phyloP scores from a whole-genome alignment of 1,140 invertebrate species.

The Anthonomus grandis region DNA sequence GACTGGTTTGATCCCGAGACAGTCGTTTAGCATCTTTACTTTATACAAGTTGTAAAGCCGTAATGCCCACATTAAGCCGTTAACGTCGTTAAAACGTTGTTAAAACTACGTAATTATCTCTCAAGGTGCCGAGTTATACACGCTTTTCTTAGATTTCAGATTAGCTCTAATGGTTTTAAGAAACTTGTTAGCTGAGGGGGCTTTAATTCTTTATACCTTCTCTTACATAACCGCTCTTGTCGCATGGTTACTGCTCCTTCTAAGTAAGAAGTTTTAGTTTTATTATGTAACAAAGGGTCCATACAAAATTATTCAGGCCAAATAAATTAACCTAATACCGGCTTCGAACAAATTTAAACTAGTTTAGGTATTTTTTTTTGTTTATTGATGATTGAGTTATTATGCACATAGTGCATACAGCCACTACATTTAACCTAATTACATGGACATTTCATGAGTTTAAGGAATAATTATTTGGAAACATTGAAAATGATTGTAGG shows the following conservation, averaged over 20 bases:
- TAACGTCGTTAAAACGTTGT: constrained; percentile 25
- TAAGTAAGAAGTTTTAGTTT: constrained; percentile 18
- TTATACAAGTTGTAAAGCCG: constrained; percentile 26
- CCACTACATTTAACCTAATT: no score
- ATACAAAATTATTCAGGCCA: no score
- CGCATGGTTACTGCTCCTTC: constrained; percentile 1
- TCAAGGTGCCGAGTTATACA: constrained; percentile 24
- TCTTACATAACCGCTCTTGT: not conserved
- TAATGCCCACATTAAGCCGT: constrained; percentile 27
- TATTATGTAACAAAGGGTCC: no score
- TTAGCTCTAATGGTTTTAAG: constrained; percentile 25
- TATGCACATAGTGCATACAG: no score
- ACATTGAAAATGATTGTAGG: no score
- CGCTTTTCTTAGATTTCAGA: constrained; percentile 31
- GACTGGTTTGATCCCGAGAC: constrained; percentile 21
- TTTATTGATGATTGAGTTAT: no score
- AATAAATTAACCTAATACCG: no score
- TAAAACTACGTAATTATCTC: constrained; percentile 28
- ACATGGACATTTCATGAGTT: no score
- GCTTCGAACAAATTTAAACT: no score
- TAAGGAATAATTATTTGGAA: no score
- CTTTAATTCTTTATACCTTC: constrained; percentile 23
- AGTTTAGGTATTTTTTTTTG: no score
- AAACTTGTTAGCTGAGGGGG: constrained; percentile 18
- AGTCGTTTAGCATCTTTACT: constrained; percentile 28